Conservation (phyloP, 2,113 vertebrate genomes). For the Verasper variegatus region DNA sequence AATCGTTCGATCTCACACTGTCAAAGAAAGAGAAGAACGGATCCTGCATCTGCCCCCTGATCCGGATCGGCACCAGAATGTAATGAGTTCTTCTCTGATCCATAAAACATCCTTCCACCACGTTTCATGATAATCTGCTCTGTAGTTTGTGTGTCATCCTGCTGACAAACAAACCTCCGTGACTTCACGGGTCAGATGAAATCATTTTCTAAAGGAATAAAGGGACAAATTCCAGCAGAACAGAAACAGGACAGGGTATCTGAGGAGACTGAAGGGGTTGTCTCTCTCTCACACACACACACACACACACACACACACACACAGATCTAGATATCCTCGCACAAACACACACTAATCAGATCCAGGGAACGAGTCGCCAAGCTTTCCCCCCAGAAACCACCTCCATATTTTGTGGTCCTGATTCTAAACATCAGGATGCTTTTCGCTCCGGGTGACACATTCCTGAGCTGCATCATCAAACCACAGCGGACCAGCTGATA, state of each 20-base stretch:
- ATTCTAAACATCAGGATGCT: slow-evolving; percentile 43
- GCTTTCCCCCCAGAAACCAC: slow-evolving; percentile 57
- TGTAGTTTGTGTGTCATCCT: too few relatives aligned
- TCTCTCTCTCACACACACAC: not conserved
- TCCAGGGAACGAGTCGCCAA: slow-evolving; percentile 36
- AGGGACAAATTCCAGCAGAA: not conserved
- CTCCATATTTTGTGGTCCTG: slow-evolving; percentile 60
- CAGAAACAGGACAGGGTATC: not conserved
- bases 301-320: slow-evolving; percentile 30
- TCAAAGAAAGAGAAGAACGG: too few relatives aligned
- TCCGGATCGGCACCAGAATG: too few relatives aligned
- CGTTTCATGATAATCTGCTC: too few relatives aligned
- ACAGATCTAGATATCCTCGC: too few relatives aligned
- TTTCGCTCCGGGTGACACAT: slow-evolving; percentile 64
- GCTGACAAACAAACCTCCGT: too few relatives aligned
- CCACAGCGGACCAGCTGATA: slow-evolving; percentile 64
- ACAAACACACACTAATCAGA: slow-evolving; percentile 67
- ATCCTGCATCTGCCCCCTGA: too few relatives aligned
- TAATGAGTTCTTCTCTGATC: too few relatives aligned
- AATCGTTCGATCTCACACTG: too few relatives aligned
- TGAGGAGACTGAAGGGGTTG: slow-evolving; percentile 11
- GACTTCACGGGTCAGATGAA: too few relatives aligned
- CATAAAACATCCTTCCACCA: too few relatives aligned
- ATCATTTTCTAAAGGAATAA: too few relatives aligned
- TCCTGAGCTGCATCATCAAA: slow-evolving; percentile 46